A percentile compares a stretch with the other conserved stretches of the same genome.
Evolutionary conservation across 2,113 vertebrate genomes (phyloP).

Genomic region (Phoenicopterus ruber): DNA sequence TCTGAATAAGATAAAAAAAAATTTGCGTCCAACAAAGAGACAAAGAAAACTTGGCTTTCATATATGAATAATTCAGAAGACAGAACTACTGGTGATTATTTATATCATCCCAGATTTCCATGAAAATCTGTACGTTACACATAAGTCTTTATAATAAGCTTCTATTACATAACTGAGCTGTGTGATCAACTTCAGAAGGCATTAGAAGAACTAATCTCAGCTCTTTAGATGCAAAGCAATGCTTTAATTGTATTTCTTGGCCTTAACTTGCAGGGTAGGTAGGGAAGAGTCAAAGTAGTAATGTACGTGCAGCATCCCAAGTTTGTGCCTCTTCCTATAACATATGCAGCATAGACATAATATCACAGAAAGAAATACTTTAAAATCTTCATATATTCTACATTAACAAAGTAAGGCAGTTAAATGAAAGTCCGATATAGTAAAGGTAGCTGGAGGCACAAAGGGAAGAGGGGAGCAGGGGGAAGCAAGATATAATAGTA

Average conservation of each 20-base stretch:
- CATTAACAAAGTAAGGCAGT: background rate
- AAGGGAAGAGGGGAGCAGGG: background rate
- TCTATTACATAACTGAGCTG: background rate
- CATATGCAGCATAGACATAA: background rate
- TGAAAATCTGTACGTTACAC: background rate
- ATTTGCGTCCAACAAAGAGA: background rate
- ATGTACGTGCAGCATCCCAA: background rate
- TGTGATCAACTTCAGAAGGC: background rate
- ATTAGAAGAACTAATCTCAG: background rate
- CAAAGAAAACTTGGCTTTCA: background rate
- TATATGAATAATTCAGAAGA: conserved; percentile 11
- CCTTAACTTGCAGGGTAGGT: background rate
- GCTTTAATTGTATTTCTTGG: background rate
- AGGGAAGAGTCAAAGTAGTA: background rate
- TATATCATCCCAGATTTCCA: conserved; percentile 18
- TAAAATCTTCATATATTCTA: background rate
- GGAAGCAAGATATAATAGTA: background rate
- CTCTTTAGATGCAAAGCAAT: background rate
- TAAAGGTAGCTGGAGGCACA: background rate
- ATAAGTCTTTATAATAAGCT: background rate
- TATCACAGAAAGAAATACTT: background rate
- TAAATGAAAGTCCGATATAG: background rate
- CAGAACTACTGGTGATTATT: background rate
- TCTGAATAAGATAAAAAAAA: background rate
- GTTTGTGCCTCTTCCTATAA: background rate